phyloP scores from a whole-genome alignment of 1,140 invertebrate species.

The Leptoteleia sp. region DNA sequence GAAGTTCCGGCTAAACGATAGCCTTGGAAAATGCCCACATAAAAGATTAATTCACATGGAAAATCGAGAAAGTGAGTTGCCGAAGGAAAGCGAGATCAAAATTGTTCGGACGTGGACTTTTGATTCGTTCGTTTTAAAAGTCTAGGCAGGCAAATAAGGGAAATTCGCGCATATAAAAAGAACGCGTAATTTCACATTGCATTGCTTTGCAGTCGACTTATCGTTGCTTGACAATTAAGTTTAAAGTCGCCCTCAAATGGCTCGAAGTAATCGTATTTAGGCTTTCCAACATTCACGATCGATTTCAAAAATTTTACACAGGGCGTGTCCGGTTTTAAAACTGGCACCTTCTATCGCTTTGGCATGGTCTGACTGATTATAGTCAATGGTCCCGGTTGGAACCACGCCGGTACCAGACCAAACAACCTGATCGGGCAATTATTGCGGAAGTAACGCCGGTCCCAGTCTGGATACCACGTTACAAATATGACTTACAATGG shows the following conservation, averaged over 20 bases:
- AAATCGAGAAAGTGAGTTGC: conserved; percentile 46
- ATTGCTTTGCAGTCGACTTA: not conserved
- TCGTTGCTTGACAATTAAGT: not conserved
- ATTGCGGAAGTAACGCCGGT: too few species aligned
- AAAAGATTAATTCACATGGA: conserved; percentile 46
- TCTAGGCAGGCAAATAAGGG: conserved; percentile 13
- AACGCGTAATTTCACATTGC: conserved; percentile 12
- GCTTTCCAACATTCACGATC: too few species aligned
- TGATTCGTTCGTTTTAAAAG: conserved; percentile 14
- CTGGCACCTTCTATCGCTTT: too few species aligned
- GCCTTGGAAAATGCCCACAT: conserved; percentile 53
- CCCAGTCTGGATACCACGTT: too few species aligned
- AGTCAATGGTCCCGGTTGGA: too few species aligned
- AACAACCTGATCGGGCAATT: too few species aligned
- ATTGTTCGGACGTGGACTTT: conserved; percentile 19
- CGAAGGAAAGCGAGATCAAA: conserved; percentile 42
- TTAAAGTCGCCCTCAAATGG: not conserved
- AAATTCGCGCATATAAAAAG: not conserved
- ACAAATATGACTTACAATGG: too few species aligned
- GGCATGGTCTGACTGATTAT: too few species aligned
- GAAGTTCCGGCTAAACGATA: conserved; percentile 69
- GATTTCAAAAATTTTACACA: too few species aligned
- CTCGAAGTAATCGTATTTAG: too few species aligned
- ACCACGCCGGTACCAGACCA: too few species aligned
- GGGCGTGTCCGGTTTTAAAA: too few species aligned